Conservation (phyloP, 1,140 invertebrate species). For the Ptiloglossa arizonensis region DNA sequence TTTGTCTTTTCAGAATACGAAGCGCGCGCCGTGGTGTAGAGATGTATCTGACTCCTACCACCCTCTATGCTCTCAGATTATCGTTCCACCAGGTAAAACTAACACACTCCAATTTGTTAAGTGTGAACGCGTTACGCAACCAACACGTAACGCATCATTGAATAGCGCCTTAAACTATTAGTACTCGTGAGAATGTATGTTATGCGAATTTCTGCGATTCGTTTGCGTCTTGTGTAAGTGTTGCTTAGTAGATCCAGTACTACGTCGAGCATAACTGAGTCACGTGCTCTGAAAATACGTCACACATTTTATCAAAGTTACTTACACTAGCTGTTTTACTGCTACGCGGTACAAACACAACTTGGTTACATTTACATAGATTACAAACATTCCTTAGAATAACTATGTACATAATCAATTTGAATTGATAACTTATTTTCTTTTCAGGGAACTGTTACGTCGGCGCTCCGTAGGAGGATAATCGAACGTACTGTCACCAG, state of each 20-base stretch:
- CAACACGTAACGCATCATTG: background rate
- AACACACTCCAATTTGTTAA: background rate
- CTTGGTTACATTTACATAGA: no score
- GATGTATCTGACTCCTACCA: slow-evolving; percentile 71
- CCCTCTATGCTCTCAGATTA: slow-evolving; percentile 71
- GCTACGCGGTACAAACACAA: no score
- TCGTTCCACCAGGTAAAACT: slow-evolving; percentile 71
- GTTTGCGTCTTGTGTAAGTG: background rate
- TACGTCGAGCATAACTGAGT: no score
- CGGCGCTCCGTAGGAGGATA: slow-evolving; percentile 61
- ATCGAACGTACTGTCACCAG: slow-evolving; percentile 66
- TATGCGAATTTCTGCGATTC: background rate
- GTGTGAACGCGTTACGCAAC: background rate
- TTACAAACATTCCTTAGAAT: background rate
- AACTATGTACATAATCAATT: background rate
- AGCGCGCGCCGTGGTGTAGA: slow-evolving; percentile 54
- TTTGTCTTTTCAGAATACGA: slow-evolving; percentile 63
- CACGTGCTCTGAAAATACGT: no score
- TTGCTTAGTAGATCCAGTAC: no score
- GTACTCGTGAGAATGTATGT: background rate
- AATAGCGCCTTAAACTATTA: background rate
- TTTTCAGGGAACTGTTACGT: slow-evolving; percentile 48
- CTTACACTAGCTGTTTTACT: no score
- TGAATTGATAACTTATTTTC: background rate
- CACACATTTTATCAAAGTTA: no score